Evolutionary conservation across 1,140 invertebrate genomes (phyloP), one percentile per base, ranked within the genome.

Genomic region (Lasioglossum baleicum): DNA sequence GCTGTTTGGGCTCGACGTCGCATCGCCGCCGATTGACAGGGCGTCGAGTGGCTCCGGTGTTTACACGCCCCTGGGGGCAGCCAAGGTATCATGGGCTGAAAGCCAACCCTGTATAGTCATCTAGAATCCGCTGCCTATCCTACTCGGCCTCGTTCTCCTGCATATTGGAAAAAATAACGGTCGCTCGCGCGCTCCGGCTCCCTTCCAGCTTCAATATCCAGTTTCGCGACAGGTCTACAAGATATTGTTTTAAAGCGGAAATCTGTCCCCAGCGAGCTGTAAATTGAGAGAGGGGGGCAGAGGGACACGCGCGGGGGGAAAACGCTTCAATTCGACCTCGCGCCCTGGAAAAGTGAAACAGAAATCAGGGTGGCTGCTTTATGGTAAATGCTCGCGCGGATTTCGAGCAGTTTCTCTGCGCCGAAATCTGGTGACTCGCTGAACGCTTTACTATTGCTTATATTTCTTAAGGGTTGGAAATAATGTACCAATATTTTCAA

Each of bases 201-300:
- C 42, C 64, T 75, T 58, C 44, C 31, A 35, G 13, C 20, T 75
- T 65, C 67, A 72, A 68, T 82, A 83, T 82, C 81, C 81, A 79
- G 78, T 87, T 87, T 80, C 83, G 75, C 77, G 63, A 58, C 78
- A n/a, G 69, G 65, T 86, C 83, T 67, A 71, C 71, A 75, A 81
- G 87, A 93, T 91, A 92, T 93, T 93, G 90, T 93, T 93, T 92
- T 90, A 91, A 92, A 93, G 85, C 87, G 87, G 82, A 87, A 92
- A 93, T 90, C 88, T 90, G 88, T 92, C 92, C 91, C 92, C 60
- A 44, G 92, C 74, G 92, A 87, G 87, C 87, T 84, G 87, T 91
- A 91, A 91, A 92, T 91, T 88, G 88, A 86, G 80, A 83, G 83
- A 76, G 88, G 10, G 88, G 10, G 1, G 44, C 44, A 79, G 80